A percentile compares a stretch with the other conserved stretches of the same genome.
These are phyloP conservation scores for Helobdella robusta DNA, from an alignment of 2,888 invertebrate genomes.

Conservation along the genomic window DNA sequence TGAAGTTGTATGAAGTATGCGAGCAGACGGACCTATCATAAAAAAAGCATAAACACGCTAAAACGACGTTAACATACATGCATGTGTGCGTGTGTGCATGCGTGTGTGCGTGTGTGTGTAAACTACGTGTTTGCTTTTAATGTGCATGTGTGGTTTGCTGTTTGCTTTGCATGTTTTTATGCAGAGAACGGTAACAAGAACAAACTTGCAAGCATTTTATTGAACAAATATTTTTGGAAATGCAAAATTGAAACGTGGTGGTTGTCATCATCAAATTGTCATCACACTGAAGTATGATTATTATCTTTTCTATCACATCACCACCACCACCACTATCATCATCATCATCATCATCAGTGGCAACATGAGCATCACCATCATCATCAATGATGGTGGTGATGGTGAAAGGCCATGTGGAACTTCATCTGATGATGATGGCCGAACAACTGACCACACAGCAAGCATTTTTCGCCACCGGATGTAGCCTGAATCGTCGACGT, in stretches of 20 bases:
- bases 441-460: constrained; percentile 40
- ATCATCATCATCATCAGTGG: background rate
- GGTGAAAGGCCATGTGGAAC: background rate
- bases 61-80: background rate
- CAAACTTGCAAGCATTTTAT: too few species aligned
- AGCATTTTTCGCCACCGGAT: constrained; percentile 42
- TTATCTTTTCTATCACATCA: background rate
- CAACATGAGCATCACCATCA: background rate
- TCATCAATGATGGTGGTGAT: background rate
- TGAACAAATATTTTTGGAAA: background rate
- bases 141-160: background rate
- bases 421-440: constrained; percentile 22
- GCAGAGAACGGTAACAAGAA: too few species aligned
- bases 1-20: background rate
- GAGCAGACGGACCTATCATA: too few species aligned
- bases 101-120: background rate
- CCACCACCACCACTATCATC: background rate
- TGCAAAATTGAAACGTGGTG: background rate
- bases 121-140: too few species aligned
- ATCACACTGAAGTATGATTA: too few species aligned
- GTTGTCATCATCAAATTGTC: background rate
- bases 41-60: too few species aligned
- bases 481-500: constrained; percentile 30
- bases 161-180: background rate
- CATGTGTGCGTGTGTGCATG: background rate